phyloP scores from a whole-genome alignment of 1,140 invertebrate genomes.

The Drosophila grimshawi region DNA sequence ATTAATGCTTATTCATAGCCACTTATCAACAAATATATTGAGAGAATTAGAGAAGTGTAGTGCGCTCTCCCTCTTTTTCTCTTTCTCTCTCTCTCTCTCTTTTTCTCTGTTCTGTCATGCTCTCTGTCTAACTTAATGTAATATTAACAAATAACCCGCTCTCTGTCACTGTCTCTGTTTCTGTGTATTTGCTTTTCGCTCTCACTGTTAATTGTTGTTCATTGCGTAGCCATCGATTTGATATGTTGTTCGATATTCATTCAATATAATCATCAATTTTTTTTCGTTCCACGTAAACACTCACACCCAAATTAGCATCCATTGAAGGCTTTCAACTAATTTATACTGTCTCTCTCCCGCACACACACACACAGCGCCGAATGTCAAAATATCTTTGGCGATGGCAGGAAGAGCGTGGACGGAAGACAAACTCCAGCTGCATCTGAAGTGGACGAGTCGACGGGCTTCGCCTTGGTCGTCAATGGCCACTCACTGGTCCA shows the following conservation, averaged over 20 bases:
- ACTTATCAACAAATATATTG: too few species aligned
- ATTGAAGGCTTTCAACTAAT: not conserved
- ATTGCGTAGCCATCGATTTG: constrained; percentile 5
- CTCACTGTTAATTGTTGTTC: constrained; percentile 2
- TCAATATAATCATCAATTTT: constrained; percentile 5
- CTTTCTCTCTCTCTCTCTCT: not conserved
- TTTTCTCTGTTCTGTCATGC: too few species aligned
- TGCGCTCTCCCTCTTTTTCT: not conserved
- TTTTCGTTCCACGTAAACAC: constrained; percentile 22
- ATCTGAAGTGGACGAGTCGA: constrained; percentile 85
- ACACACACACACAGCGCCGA: constrained; percentile 64
- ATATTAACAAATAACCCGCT: constrained; percentile 1
- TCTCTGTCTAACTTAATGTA: constrained; percentile 1
- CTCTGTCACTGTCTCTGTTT: not conserved
- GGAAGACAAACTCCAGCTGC: constrained; percentile 51
- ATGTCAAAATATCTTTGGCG: constrained; percentile 75
- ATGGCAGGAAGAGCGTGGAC: constrained; percentile 61
- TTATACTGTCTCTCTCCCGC: constrained; percentile 11
- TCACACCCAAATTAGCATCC: not conserved
- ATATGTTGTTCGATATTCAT: constrained; percentile 15
- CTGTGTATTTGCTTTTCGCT: not conserved
- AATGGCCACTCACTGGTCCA: constrained; percentile 99
- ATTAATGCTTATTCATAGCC: not conserved
- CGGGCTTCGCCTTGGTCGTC: constrained; percentile 96
- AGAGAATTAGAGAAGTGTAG: too few species aligned